Evolutionary conservation across 2,113 vertebrate species (phyloP).

Genomic region (Alligator sinensis): DNA sequence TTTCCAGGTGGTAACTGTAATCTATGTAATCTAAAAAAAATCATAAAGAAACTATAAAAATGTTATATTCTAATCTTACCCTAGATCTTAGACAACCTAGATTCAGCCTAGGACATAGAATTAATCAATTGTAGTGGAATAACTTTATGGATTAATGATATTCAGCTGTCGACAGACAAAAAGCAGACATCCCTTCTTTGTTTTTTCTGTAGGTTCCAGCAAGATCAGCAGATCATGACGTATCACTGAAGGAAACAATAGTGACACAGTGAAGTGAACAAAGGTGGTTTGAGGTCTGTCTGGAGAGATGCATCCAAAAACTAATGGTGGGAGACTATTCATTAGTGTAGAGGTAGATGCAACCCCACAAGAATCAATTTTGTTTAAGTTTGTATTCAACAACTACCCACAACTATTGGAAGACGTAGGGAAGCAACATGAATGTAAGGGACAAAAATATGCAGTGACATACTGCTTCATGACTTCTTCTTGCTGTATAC

Average conservation of each 20-base stretch:
- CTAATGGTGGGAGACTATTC: background rate
- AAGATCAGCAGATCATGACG: background rate
- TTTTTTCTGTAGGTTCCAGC: background rate
- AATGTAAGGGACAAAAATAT: background rate
- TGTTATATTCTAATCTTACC: background rate
- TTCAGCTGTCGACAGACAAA: background rate
- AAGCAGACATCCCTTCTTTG: background rate
- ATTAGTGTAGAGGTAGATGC: no score
- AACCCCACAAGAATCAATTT: background rate
- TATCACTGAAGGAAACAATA: background rate
- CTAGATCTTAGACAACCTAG: background rate
- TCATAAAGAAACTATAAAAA: no score
- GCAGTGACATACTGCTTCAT: background rate
- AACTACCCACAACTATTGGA: background rate
- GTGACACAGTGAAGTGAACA: background rate
- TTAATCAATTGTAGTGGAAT: background rate
- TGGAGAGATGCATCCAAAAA: background rate
- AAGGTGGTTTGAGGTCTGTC: background rate
- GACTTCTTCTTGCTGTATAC: background rate
- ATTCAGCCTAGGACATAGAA: background rate
- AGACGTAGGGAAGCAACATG: fast-evolving
- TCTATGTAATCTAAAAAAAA: background rate
- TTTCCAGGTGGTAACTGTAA: background rate
- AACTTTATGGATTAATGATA: background rate
- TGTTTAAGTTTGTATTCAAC: background rate